A percentile compares a stretch with the other conserved stretches of the same genome.
Evolutionary conservation across 1,140 invertebrate genomes (phyloP).

Genomic region (Drosophila melanogaster): Release_6_plus_ISO1_MT NC_004354.4:419501-420000

Average conservation of each 20-base stretch:
- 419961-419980: conserved; percentile 65
- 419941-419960: conserved; percentile 80
- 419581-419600: neutral
- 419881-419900: conserved; percentile 42
- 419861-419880: conserved; percentile 81
- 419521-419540: conserved; percentile 5
- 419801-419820: conserved; percentile 79
- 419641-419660: conserved; percentile 57
- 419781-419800: conserved; percentile 62
- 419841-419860: conserved; percentile 38
- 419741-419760: conserved; percentile 70
- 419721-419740: conserved; percentile 16
- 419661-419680: conserved; percentile 65
- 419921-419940: conserved; percentile 83
- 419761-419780: conserved; percentile 82
- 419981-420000: neutral
- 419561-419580: conserved; percentile 26
- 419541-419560: conserved; percentile 54
- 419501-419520: neutral
- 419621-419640: conserved; percentile 82
- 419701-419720: conserved; percentile 30
- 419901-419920: conserved; percentile 69
- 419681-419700: conserved; percentile 77
- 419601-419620: conserved; percentile 73
- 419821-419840: conserved; percentile 29